Base-by-base conservation (phyloP, 2,797 vertebrate species). In the Gadopsis marmoratus region DNA sequence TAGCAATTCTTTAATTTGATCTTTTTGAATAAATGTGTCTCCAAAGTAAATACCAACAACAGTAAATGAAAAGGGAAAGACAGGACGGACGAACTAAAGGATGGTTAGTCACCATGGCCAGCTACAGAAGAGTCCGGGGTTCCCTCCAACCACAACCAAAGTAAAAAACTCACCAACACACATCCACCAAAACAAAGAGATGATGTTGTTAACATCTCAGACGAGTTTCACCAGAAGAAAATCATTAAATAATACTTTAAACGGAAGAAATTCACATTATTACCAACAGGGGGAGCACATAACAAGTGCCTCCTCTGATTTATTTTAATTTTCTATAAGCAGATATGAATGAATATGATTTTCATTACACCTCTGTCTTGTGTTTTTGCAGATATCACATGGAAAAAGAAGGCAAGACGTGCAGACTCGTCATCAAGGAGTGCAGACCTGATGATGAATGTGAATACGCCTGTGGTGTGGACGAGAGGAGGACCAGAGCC, bases 371-470 rank as follows among this genome's bases (percentile, higher is more conserved):
- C 3, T 39, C 17, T 39, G 21, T 65, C 5, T 26, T 43, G 7
- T 62, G 21, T 69, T 77, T 71, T 31, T 76, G 3, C 78, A 96
- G 98, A 91, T 99, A 98, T 89, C 96, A 95, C 81, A 97, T 99
- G 96, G 97, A 98, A 88, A 98, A 96, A 89, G 98, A 99, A 81
- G 98, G 97, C 60, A 97, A 95, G 87, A 93, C 87, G 2, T 98
- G 97, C 87, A 96, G 94, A 86, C 95, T 99, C 84, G 93, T 95
- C 81, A 94, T 99, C 91, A 99, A 96, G 90, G 96, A 96, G 62
- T 99, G 98, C 87, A 94, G 98, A 93, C 96, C 97, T 47, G 97
- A 99, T 74, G 98, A 99, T 90, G 98, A 99, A 78, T 98, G 97
- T 93, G 98, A 99, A 96, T 99, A 99, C 55, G 97, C 97, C 73